Conservation (phyloP, 2,797 vertebrate species). For the Trichosurus vulpecula region DNA sequence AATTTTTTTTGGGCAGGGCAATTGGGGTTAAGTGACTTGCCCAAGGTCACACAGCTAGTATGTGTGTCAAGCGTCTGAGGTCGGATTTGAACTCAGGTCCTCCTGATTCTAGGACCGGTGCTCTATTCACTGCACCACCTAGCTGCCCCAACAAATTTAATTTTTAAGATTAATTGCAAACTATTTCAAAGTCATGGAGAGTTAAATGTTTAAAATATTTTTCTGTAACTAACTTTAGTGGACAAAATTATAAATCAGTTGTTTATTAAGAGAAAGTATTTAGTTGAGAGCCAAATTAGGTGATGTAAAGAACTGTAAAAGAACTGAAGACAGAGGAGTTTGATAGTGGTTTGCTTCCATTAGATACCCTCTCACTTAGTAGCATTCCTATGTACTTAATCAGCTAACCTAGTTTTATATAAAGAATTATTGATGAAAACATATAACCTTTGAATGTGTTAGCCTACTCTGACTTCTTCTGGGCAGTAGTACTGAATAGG, state of each 20-base stretch:
- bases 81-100: too few relatives aligned
- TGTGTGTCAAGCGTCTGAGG: too few relatives aligned
- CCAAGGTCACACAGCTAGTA: too few relatives aligned
- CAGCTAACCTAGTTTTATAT: neutral
- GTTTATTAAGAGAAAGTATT: neutral
- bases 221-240: neutral
- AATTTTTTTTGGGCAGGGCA: too few relatives aligned
- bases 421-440: slow-evolving; percentile 20
- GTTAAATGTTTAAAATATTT: neutral
- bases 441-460: slow-evolving; percentile 28
- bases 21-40: too few relatives aligned
- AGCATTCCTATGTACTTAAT: neutral
- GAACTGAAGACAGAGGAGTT: neutral
- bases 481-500: slow-evolving; percentile 59
- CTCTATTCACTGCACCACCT: too few relatives aligned
- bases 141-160: neutral
- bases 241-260: neutral
- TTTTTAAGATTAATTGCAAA: neutral
- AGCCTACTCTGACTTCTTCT: slow-evolving; percentile 39
- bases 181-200: neutral
- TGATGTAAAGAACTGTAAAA: neutral
- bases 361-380: neutral
- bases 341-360: neutral
- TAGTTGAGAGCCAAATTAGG: neutral
- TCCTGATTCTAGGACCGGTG: too few relatives aligned